phyloP scores from a whole-genome alignment of 2,797 vertebrate species.

The Yasuhikotakia modesta region DNA sequence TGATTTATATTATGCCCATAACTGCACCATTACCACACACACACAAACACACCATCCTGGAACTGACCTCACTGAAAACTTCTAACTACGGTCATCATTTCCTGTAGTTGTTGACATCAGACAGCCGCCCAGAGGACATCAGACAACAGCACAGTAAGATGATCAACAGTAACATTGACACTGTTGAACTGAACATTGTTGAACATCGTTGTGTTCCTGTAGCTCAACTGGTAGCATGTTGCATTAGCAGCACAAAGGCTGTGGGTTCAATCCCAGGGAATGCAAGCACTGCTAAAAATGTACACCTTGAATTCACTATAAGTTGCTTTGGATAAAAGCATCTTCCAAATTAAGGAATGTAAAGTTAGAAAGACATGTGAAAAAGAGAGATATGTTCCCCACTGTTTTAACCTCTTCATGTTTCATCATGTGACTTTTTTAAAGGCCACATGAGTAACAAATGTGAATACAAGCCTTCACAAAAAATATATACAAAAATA shows the following conservation, averaged over 20 bases:
- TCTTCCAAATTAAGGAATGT: no score
- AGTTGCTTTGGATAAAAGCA: no score
- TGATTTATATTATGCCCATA: not conserved
- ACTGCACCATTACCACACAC: not conserved
- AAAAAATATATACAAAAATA: conserved; percentile 11
- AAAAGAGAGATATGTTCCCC: not conserved
- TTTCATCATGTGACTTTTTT: conserved; percentile 11
- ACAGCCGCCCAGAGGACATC: conserved; percentile 46
- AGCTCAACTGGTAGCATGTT: no score
- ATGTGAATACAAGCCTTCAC: conserved; percentile 2
- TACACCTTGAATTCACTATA: no score
- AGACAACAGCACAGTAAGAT: conserved; percentile 24
- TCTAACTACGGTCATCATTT: conserved; percentile 65
- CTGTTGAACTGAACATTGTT: not conserved
- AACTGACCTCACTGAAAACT: conserved; percentile 36
- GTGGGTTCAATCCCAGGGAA: no score
- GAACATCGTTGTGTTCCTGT: no score
- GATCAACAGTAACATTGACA: conserved; percentile 18
- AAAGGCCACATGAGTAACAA: conserved; percentile 32
- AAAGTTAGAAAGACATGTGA: no score
- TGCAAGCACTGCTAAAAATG: no score
- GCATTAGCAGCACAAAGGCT: no score
- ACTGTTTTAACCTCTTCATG: not conserved
- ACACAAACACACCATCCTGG: conserved; percentile 25
- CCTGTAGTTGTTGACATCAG: conserved; percentile 71